These are phyloP conservation scores for Hydrotaea cyrtoneurina DNA, from an alignment of 2,888 invertebrate genomes.

Conservation along the genomic window DNA sequence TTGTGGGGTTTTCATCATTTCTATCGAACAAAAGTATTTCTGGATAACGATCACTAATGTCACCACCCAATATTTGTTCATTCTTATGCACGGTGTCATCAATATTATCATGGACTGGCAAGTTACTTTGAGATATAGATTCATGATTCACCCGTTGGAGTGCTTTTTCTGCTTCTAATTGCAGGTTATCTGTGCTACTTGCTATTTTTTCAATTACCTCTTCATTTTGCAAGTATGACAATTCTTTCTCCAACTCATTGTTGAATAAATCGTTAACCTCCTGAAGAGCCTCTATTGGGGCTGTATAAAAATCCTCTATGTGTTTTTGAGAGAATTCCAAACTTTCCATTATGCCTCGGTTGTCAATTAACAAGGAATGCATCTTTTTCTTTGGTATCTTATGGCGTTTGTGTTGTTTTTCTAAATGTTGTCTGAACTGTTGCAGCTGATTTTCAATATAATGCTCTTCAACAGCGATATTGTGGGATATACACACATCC, in stretches of 20 bases:
- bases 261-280: conserved; percentile 69
- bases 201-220: background rate
- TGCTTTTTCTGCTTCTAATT: background rate
- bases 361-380: conserved; percentile 72
- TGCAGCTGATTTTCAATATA: conserved; percentile 78
- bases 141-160: background rate
- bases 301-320: conserved; percentile 77
- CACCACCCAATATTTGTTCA: conserved; percentile 58
- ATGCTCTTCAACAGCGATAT: conserved; percentile 77
- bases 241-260: conserved; percentile 46
- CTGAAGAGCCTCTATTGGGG: conserved; percentile 75
- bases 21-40: conserved; percentile 24
- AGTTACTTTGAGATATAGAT: background rate
- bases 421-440: conserved; percentile 78
- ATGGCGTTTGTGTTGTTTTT: conserved; percentile 71
- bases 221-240: conserved; percentile 12
- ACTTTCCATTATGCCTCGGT: conserved; percentile 74
- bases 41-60: background rate
- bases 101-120: background rate
- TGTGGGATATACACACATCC: conserved; percentile 77
- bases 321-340: conserved; percentile 73
- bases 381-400: conserved; percentile 62
- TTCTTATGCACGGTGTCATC: conserved; percentile 56
- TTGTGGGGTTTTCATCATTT: background rate
- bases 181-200: background rate